These are phyloP conservation scores for Lepidurus packardi DNA, from an alignment of 1,140 invertebrate species.

Conservation along the genomic window DNA sequence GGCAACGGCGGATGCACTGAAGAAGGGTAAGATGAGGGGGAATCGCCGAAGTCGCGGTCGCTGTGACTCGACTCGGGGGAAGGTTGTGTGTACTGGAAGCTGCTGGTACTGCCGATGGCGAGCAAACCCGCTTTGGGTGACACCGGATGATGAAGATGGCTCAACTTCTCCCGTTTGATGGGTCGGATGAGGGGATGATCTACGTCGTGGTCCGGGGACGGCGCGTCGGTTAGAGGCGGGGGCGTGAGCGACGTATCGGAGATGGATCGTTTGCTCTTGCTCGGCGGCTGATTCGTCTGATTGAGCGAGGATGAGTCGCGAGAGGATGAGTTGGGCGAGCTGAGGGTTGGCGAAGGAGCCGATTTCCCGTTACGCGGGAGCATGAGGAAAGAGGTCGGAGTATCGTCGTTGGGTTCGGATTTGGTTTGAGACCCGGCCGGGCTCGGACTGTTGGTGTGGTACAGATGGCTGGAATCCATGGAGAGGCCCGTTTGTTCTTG, in stretches of 20 bases:
- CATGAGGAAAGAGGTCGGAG: not conserved
- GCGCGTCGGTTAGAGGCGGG: not conserved
- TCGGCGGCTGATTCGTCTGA: not conserved
- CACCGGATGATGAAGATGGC: constrained; percentile 2
- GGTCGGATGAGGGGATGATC: not conserved
- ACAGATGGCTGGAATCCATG: constrained; percentile 10
- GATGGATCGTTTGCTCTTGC: not conserved
- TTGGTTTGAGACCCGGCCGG: constrained; percentile 27
- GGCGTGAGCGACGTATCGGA: not conserved
- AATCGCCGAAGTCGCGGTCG: constrained; percentile 16
- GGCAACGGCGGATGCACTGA: constrained; percentile 12
- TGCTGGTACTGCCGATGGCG: constrained; percentile 20
- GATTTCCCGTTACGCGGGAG: constrained; percentile 24
- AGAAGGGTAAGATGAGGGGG: not conserved
- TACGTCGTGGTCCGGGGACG: not conserved
- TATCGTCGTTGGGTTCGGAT: constrained; percentile 23
- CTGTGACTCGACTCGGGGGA: constrained; percentile 7
- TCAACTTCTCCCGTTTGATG: not conserved
- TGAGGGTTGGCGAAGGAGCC: not conserved
- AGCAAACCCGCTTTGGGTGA: constrained; percentile 1
- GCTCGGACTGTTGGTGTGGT: constrained; percentile 38
- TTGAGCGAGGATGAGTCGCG: constrained; percentile 23
- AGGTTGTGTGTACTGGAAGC: constrained; percentile 10
- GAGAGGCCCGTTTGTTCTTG: constrained; percentile 40
- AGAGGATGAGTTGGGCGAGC: not conserved